Percentiles rank a stretch among this genome's conserved stretches.
Evolutionary conservation across 1,140 invertebrate species (phyloP).

Genomic region (Bombus pyrosoma): DNA sequence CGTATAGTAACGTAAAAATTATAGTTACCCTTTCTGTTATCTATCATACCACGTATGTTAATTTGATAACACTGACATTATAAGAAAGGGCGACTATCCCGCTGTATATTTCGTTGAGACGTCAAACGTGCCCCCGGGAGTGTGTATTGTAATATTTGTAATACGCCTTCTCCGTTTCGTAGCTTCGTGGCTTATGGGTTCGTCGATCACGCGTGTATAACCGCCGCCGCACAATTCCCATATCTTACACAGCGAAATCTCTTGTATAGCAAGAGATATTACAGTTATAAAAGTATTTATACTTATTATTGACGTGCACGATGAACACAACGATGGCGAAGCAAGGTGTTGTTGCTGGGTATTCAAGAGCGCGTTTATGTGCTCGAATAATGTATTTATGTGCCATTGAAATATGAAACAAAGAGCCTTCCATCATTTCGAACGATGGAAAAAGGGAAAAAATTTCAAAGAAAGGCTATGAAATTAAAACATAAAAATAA

Average conservation of each 20-base stretch:
- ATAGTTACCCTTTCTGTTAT: no score
- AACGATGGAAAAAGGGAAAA: neutral
- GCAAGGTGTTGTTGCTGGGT: slow-evolving; percentile 36
- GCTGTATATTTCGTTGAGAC: slow-evolving; percentile 32
- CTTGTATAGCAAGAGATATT: slow-evolving; percentile 21
- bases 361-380: slow-evolving; percentile 21
- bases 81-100: slow-evolving; percentile 14
- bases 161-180: slow-evolving; percentile 52
- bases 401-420: slow-evolving; percentile 32
- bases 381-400: slow-evolving; percentile 41
- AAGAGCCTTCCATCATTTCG: slow-evolving; percentile 8
- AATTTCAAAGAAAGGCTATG: neutral
- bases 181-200: neutral
- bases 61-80: slow-evolving; percentile 45
- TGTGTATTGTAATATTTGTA: slow-evolving; percentile 58
- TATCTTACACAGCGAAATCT: slow-evolving; percentile 26
- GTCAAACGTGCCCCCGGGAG: slow-evolving; percentile 16
- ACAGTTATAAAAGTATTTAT: slow-evolving; percentile 52
- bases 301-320: slow-evolving; percentile 44
- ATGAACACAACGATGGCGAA: neutral
- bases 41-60: slow-evolving; percentile 12
- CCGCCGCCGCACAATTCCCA: slow-evolving; percentile 6
- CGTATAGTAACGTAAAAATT: neutral
- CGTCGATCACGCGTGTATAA: slow-evolving; percentile 24
- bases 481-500: no score